phyloP scores from a whole-genome alignment of 2,797 vertebrate genomes.

The Sebastes miniatus region DNA sequence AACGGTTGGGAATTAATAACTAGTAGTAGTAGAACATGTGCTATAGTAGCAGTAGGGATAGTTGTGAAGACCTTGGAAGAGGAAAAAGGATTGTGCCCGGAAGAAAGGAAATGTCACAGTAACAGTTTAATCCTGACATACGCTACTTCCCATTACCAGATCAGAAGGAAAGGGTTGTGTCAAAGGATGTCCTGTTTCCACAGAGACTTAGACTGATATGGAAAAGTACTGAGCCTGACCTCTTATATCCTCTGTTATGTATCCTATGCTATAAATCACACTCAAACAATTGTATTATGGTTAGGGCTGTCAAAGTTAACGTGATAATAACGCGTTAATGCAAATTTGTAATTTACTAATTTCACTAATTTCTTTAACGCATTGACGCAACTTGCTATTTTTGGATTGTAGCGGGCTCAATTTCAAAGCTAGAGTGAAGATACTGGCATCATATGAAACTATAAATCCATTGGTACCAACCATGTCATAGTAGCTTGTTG shows the following conservation, averaged over 20 bases:
- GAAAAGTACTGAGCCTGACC: conserved; percentile 49
- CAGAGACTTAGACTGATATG: conserved; percentile 31
- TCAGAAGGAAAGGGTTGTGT: conserved; percentile 57
- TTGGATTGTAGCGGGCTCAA: too few relatives aligned
- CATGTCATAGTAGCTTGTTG: too few relatives aligned
- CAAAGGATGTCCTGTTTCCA: conserved; percentile 72
- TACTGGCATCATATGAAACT: too few relatives aligned
- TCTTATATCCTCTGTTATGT: background rate
- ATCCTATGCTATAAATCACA: background rate
- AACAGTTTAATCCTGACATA: conserved; percentile 25
- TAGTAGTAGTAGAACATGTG: background rate
- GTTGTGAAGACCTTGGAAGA: background rate
- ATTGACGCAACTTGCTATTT: too few relatives aligned
- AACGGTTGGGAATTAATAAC: background rate
- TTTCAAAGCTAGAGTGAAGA: too few relatives aligned
- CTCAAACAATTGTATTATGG: background rate
- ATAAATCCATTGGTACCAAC: too few relatives aligned
- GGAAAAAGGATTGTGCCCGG: background rate
- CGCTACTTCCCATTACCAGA: conserved; percentile 45
- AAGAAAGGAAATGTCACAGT: conserved; percentile 13
- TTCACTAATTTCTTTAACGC: too few relatives aligned
- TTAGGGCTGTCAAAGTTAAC: background rate
- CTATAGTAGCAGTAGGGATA: background rate
- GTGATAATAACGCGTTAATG: too few relatives aligned
- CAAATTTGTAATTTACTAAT: too few relatives aligned